Base-by-base conservation (phyloP, 2,888 invertebrate species). In the Scaptomyza flava region DNA sequence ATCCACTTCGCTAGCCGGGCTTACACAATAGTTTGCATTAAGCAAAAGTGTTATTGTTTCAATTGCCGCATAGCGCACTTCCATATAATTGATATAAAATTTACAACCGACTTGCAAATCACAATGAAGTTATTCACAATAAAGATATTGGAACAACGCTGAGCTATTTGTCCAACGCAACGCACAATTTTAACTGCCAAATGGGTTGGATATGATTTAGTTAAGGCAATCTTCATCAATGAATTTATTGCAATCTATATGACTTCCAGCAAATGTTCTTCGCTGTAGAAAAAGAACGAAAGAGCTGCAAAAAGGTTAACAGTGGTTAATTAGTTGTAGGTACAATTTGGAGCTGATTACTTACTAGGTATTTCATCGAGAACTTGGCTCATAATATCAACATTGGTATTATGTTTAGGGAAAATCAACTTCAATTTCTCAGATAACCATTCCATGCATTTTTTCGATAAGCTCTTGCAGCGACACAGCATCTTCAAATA, bases 281-380 rank as follows among this genome's bases (percentile, higher is more conserved):
- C 69, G 0, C 65, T 38, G 61, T 72, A 72, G 0, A 88, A 82
- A 57, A 90, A 90, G 14, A 73, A 59, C 27, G 90, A 79, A 42
- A 91, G 80, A 2, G 72, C 91, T 91, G 41, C 12, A 72, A 27
- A 1, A 9, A 17, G n/a, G 14, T 17, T 41, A 9, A 27, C 27
- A 27, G 4, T 5, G 27, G 5, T 27, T 27, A 5, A 27, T 5
- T 27, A 2, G 5, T n/a, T 23, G 23, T 23, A 27, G 27, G 2
- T 5, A 27, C 27, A 5, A 27, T 27, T 27, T 27, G 27, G 5
- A 27, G 27, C 27, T 5, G 41, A 8, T 8, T 8, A 62, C 65
- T 73, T 72, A 91, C 91, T 88, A 53, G 91, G 87, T 31, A 91
- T 51, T 42, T 90, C 72, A 7, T 88, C 87, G 4, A 91, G 77